phyloP scores from a whole-genome alignment of 2,797 vertebrate genomes.

The Rhadinocentrus ornatus region DNA sequence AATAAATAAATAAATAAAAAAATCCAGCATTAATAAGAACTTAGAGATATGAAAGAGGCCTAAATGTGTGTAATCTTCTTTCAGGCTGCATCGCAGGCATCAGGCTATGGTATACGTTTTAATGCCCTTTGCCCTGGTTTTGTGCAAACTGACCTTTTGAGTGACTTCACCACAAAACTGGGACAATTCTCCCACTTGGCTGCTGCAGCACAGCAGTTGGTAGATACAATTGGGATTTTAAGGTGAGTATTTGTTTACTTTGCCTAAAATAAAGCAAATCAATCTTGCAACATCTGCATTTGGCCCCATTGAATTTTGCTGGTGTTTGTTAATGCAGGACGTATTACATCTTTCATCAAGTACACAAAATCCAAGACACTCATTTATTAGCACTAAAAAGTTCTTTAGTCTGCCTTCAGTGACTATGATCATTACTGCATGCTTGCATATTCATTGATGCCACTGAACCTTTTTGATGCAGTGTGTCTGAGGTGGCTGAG shows the following conservation, averaged over 20 bases:
- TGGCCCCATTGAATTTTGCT: background rate
- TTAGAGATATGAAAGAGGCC: background rate
- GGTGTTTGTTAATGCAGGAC: background rate
- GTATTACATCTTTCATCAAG: background rate
- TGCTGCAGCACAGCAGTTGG: rapidly evolving
- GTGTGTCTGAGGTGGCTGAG: constrained; percentile 68
- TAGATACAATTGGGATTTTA: constrained; percentile 32
- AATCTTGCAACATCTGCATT: background rate
- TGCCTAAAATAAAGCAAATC: background rate
- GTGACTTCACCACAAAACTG: background rate
- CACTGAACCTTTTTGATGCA: constrained; percentile 40
- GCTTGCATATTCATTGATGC: background rate
- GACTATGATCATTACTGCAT: background rate
- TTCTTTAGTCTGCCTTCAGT: background rate
- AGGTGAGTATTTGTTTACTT: constrained; percentile 49
- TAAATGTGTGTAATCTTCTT: background rate
- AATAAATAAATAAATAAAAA: no score
- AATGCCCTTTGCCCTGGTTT: constrained; percentile 79
- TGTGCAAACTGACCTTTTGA: constrained; percentile 67
- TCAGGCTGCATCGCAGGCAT: constrained; percentile 61
- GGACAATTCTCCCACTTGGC: constrained; percentile 51
- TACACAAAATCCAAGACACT: background rate
- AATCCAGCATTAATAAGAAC: background rate
- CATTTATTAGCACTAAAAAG: background rate
- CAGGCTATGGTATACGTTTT: constrained; percentile 71